A percentile compares a stretch with the other conserved stretches of the same genome.
phyloP scores from a whole-genome alignment of 2,113 vertebrate species.

The Scophthalmus maximus region DNA sequence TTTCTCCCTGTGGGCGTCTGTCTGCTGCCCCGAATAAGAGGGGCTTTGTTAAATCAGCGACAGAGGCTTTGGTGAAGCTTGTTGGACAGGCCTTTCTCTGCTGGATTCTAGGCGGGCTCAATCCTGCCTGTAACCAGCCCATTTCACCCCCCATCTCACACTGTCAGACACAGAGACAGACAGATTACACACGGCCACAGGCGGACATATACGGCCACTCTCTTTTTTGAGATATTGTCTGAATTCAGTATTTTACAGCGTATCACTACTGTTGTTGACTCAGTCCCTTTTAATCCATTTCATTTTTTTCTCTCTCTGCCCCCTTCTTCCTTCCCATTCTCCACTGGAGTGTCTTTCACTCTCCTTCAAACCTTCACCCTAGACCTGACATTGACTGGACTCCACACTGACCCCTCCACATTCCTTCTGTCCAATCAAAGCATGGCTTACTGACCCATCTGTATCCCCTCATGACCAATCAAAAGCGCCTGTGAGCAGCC shows the following conservation, averaged over 20 bases:
- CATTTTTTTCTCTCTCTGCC: not conserved
- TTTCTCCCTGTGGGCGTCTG: slow-evolving; percentile 77
- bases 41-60: slow-evolving; percentile 75
- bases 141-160: slow-evolving; percentile 50
- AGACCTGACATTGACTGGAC: slow-evolving; percentile 46
- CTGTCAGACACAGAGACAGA: slow-evolving; percentile 49
- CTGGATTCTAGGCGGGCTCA: slow-evolving; percentile 48
- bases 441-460: slow-evolving; percentile 55
- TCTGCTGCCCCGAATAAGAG: slow-evolving; percentile 77
- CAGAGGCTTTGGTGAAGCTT: slow-evolving; percentile 67
- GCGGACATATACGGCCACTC: slow-evolving; percentile 12
- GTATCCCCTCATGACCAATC: slow-evolving; percentile 70
- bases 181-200: slow-evolving; percentile 25
- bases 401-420: slow-evolving; percentile 31
- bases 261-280: too few species aligned
- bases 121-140: slow-evolving; percentile 46
- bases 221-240: slow-evolving; percentile 28
- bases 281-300: not conserved
- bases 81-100: slow-evolving; percentile 65
- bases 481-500: slow-evolving; percentile 54
- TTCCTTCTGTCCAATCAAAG: slow-evolving; percentile 55
- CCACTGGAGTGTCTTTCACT: slow-evolving; percentile 5
- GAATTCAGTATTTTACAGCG: too few species aligned
- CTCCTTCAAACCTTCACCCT: slow-evolving; percentile 38
- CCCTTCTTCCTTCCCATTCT: slow-evolving; percentile 18